Evolutionary conservation across 1,140 invertebrate genomes (phyloP), one percentile per base, ranked within the genome.

Genomic region (Drosophila orena): DNA sequence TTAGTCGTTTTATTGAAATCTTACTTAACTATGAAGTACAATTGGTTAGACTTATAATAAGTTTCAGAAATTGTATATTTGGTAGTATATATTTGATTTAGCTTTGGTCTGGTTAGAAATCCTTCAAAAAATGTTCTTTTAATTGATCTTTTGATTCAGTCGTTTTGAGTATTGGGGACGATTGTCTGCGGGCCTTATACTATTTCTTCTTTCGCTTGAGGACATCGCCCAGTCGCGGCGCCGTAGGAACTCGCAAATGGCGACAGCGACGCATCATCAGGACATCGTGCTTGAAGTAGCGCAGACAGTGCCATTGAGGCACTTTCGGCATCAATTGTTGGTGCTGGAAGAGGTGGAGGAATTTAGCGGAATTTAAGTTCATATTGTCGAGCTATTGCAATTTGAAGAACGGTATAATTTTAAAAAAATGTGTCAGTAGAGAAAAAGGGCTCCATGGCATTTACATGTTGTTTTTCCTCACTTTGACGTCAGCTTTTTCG

Each of bases 261-360:
- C 94, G 93, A 93, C 96, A 97, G 55, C 95, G 94, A 56, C 95
- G 93, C 60, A 96, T 94, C 53, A 96, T 92, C 30, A 92, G 60
- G 17, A 92, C 80, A 75, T 96, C 95, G 73, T 96, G 96, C 79
- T 96, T 96, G 60, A 96, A 93, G 91, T 96, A 96, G 61, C 96
- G 93, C 79, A 96, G 93, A 91, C 96, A 97, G 89, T 97, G 96
- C 95, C 95, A 96, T 81, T 96, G 96, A 4, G 96, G 96, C 60
- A 96, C 94, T 75, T 92, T 92, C 38, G 91, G 88, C 85, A 91
- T 90, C 37, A 91, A 72, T 56, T 89, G 88, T 72, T 91, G 84
- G 57, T 92, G 86, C 91, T 92, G 40, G 0, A 58, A 57, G 49
- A 30, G 30, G 7, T 1, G 8, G n/a, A n/a, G n/a, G n/a, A n/a